Base-by-base conservation (phyloP, 2,888 invertebrate species). In the Podotricha telesiphe region DNA sequence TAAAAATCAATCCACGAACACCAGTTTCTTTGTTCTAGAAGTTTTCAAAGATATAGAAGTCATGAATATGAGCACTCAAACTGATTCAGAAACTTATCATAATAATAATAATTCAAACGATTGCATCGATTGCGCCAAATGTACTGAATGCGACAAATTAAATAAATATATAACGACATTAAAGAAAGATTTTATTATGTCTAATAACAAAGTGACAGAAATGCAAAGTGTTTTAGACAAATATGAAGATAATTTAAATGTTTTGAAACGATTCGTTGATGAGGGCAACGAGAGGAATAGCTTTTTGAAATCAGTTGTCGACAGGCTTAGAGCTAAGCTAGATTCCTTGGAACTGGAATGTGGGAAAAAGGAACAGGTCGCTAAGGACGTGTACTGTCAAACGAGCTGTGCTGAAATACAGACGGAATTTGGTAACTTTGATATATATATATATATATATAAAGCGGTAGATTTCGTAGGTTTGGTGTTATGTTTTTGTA, bases 241-340 rank as follows among this genome's bases (percentile, higher is more conserved):
- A 34, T 91, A 87, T 65, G 91, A 90, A 62, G 74, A 81, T 1
- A 88, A 88, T 70, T 76, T 91, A 67, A 74, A 78, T 56, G 47
- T 77, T 5, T 77, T 92, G 15, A 82, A 88, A 68, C 82, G 73
- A 6, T 71, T 81, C 56, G 75, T 87, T 1, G 78, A 79, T 2
- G 85, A 87, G 69, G 86, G 83, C 0, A 81, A 83, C 4, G 77
- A 79, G 3, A 83, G 78, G 65, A 91, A 91, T 73, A 70, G 69
- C 7, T 70, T 78, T 5, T 75, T 88, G 19, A 79, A 84, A 74
- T 67, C 74, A 1, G 74, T 85, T 13, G 76, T 88, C 0, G 77
- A 82, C 17, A 76, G 75, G 64, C 80, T 91, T 73, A 79, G 81
- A 67, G 47, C 73, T 0, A 88, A 87, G 70, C 77, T 91, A 0